These are phyloP conservation scores for Ciconia nigra DNA, from an alignment of 2,797 vertebrate species.

Conservation along the genomic window DNA sequence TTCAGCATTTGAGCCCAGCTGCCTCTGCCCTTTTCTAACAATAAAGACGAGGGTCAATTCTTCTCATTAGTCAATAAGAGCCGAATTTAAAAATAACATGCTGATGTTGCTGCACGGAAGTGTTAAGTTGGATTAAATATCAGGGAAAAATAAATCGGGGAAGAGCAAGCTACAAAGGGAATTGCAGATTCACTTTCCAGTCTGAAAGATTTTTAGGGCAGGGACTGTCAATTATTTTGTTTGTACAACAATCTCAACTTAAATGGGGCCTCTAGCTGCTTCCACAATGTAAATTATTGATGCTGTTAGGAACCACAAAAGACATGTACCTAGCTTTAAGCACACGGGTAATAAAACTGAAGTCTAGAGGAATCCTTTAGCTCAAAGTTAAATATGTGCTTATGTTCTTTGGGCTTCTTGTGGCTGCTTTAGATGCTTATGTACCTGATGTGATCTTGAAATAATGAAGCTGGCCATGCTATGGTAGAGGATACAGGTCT, in stretches of 20 bases:
- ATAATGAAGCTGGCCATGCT: neutral
- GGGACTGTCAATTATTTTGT: slow-evolving; percentile 61
- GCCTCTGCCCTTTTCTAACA: slow-evolving; percentile 13
- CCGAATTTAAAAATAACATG: slow-evolving; percentile 51
- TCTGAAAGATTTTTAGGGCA: slow-evolving; percentile 56
- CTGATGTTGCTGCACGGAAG: neutral
- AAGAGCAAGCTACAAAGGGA: slow-evolving; percentile 50
- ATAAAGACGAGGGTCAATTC: slow-evolving; percentile 14
- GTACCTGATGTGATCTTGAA: neutral
- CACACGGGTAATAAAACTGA: slow-evolving; percentile 1
- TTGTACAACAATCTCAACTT: slow-evolving; percentile 35
- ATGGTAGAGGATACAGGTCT: neutral
- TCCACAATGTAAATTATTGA: slow-evolving; percentile 43
- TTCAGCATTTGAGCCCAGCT: neutral
- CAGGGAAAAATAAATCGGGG: slow-evolving; percentile 22
- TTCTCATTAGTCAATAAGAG: slow-evolving; percentile 31
- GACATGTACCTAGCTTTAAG: slow-evolving; percentile 12
- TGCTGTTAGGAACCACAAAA: slow-evolving; percentile 28
- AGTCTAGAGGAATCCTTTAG: neutral
- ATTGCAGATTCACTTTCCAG: slow-evolving; percentile 31
- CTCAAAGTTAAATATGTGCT: neutral
- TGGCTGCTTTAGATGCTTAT: neutral
- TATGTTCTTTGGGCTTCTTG: neutral
- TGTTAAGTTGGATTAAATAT: slow-evolving; percentile 45
- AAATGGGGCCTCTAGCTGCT: slow-evolving; percentile 43